A percentile compares a stretch with the other conserved stretches of the same genome.
phyloP scores from a whole-genome alignment of 64 coral and sea anemone species.

The Montipora cactus region DNA sequence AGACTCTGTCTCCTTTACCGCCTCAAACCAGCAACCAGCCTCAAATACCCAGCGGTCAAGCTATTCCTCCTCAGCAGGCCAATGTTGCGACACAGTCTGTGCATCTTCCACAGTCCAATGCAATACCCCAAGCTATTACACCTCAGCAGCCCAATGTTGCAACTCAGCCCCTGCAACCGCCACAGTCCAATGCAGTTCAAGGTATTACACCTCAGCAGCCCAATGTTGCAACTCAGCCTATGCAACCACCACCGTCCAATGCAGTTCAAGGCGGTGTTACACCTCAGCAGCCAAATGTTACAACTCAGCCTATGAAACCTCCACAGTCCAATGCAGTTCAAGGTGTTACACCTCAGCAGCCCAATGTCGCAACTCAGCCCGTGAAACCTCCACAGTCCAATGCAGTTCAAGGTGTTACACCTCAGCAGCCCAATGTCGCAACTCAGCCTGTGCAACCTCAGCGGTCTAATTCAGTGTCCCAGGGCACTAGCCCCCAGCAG shows the following conservation, averaged over 20 bases:
- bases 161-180: background rate
- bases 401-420: background rate
- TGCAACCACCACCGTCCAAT: background rate
- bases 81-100: background rate
- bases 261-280: background rate
- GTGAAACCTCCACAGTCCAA: background rate
- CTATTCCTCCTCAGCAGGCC: background rate
- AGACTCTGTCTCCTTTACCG: background rate
- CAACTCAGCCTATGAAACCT: background rate
- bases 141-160: background rate
- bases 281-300: background rate
- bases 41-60: background rate
- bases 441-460: background rate
- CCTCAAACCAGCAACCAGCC: background rate
- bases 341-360: background rate
- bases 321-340: background rate
- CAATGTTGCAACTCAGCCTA: background rate
- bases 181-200: background rate
- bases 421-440: background rate
- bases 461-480: background rate
- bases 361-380: background rate
- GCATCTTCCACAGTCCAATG: background rate
- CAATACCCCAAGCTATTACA: background rate
- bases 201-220: background rate
- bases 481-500: background rate